Evolutionary conservation across 1,140 invertebrate genomes (phyloP).

Genomic region (Fopius arisanus): DNA sequence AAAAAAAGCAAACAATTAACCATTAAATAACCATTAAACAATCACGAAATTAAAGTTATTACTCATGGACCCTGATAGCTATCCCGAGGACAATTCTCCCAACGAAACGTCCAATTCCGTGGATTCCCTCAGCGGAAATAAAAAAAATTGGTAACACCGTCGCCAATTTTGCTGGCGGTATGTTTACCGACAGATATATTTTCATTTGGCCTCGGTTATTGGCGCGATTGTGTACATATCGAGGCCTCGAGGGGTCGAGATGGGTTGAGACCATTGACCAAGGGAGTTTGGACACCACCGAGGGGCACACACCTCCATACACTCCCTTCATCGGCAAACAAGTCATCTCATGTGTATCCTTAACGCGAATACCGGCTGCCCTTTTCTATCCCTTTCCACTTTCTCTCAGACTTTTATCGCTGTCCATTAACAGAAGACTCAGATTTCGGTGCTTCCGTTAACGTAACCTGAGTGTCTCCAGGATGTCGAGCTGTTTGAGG

Average conservation of each 20-base stretch:
- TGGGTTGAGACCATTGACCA: background rate
- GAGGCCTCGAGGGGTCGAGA: slow-evolving; percentile 29
- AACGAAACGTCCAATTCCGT: slow-evolving; percentile 24
- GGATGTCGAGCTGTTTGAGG: background rate
- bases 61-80: background rate
- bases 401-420: slow-evolving; percentile 34
- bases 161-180: slow-evolving; percentile 33
- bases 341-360: slow-evolving; percentile 3
- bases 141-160: slow-evolving; percentile 13
- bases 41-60: background rate
- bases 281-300: background rate
- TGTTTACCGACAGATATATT: slow-evolving; percentile 65
- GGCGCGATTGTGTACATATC: slow-evolving; percentile 52
- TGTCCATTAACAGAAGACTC: slow-evolving; percentile 62
- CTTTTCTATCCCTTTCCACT: slow-evolving; percentile 24
- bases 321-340: slow-evolving; percentile 25
- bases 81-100: background rate
- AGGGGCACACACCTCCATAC: background rate
- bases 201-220: slow-evolving; percentile 64
- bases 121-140: background rate
- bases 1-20: no score
- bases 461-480: slow-evolving; percentile 23
- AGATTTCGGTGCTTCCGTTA: slow-evolving; percentile 53
- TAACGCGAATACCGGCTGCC: slow-evolving; percentile 25
- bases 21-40: slow-evolving; percentile 2